Conservation (phyloP, 2,888 invertebrate genomes). For the Tenthredo mesomela region DNA sequence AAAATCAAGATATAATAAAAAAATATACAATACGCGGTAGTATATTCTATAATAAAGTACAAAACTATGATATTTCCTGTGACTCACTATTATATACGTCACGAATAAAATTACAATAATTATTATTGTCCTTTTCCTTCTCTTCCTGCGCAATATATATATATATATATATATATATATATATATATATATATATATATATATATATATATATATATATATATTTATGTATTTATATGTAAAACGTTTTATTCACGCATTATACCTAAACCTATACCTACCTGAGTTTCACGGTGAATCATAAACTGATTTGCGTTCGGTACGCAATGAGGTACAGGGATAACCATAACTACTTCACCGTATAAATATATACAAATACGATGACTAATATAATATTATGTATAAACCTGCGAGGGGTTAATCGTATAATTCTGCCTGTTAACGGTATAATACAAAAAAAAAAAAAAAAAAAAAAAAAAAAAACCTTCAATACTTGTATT, state of each 20-base stretch:
- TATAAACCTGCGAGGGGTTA: not conserved
- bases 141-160: not conserved
- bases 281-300: not conserved
- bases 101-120: not conserved
- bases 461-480: not conserved
- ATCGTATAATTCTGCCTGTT: not conserved
- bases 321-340: not conserved
- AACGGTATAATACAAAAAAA: no score
- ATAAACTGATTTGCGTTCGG: not conserved
- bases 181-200: not conserved
- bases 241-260: not conserved
- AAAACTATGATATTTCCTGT: conserved; percentile 8
- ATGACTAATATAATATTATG: not conserved
- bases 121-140: not conserved
- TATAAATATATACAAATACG: not conserved
- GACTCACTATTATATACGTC: not conserved
- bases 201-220: not conserved
- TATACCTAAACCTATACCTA: not conserved
- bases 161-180: not conserved
- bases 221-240: not conserved
- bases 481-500: no score
- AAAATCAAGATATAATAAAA: no score
- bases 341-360: not conserved
- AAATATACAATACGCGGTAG: no score
- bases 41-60: not conserved